phyloP scores from a whole-genome alignment of 2,888 invertebrate genomes.

The Leptopilina syphax region DNA sequence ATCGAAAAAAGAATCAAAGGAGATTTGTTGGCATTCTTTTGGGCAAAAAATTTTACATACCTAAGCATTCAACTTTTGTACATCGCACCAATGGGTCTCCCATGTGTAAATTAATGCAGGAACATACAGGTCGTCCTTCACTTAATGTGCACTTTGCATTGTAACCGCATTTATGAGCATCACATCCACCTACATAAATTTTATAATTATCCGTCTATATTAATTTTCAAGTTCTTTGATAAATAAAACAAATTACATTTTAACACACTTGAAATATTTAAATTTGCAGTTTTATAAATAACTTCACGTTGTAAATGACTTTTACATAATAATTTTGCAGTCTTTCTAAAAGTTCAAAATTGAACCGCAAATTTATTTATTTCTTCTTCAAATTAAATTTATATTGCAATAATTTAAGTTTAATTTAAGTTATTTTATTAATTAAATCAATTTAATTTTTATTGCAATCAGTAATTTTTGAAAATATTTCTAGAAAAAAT shows the following conservation, averaged over 20 bases:
- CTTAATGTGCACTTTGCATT: slow-evolving; percentile 76
- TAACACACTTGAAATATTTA: neutral
- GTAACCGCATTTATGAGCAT: slow-evolving; percentile 72
- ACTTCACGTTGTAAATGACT: no score
- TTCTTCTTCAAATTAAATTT: no score
- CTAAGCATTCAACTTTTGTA: slow-evolving; percentile 85
- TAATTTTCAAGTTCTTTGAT: slow-evolving; percentile 8
- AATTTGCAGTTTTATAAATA: neutral
- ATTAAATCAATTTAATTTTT: no score
- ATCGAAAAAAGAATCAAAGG: neutral
- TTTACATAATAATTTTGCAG: no score
- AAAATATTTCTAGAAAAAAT: no score
- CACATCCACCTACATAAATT: slow-evolving; percentile 65
- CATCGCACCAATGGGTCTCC: slow-evolving; percentile 89
- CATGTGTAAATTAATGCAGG: slow-evolving; percentile 87
- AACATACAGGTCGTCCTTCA: slow-evolving; percentile 88
- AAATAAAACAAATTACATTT: neutral
- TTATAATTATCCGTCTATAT: slow-evolving; percentile 18
- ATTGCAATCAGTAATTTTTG: no score
- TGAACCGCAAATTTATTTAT: no score
- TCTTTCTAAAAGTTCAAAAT: no score
- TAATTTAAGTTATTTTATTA: no score
- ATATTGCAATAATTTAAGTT: no score
- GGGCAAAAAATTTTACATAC: slow-evolving; percentile 75
- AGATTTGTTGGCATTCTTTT: no score